Conservation (phyloP, 2,113 vertebrate genomes). For the Phrynosoma blainvillii region DNA sequence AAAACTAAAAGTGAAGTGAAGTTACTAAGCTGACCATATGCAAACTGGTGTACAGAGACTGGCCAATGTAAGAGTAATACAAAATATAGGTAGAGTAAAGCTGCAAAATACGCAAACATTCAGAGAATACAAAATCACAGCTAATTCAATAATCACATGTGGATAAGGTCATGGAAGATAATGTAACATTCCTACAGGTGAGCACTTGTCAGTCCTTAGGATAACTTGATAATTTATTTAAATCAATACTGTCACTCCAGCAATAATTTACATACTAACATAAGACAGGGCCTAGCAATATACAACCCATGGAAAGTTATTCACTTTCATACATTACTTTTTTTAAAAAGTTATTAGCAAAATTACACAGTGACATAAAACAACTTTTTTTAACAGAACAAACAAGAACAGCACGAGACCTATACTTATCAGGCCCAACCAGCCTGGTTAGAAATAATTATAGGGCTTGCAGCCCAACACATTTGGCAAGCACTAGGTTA, state of each 20-base stretch:
- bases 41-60: neutral
- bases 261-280: neutral
- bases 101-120: too few species aligned
- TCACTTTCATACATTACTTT: neutral
- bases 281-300: neutral
- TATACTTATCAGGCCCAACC: neutral
- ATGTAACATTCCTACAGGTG: neutral
- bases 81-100: neutral
- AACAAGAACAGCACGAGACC: too few species aligned
- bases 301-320: too few species aligned
- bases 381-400: too few species aligned
- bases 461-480: neutral
- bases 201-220: neutral
- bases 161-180: neutral
- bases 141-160: neutral
- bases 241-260: neutral
- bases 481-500: neutral
- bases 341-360: neutral
- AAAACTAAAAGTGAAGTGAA: neutral
- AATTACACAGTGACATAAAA: too few species aligned
- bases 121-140: neutral
- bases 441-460: neutral
- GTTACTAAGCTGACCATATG: neutral
- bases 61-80: neutral
- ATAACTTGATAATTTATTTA: neutral